Percentiles rank a stretch among this genome's conserved stretches.
Evolutionary conservation across 2,888 invertebrate species (phyloP).

Genomic region (Epinotia nisella): DNA sequence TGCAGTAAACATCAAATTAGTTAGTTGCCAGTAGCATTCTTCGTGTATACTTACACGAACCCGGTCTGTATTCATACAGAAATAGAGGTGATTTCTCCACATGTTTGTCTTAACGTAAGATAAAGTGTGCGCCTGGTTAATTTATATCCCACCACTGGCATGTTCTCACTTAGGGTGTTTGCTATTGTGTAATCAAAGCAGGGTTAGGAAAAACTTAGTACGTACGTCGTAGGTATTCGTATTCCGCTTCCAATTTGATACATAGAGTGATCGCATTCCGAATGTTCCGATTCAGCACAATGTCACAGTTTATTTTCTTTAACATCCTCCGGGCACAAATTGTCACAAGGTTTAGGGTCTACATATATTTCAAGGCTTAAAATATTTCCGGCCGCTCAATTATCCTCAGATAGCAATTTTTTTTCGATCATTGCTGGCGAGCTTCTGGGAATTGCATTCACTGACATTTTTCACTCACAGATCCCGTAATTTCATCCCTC

Average conservation of each 20-base stretch:
- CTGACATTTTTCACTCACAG: constrained; percentile 63
- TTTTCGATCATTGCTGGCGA: not conserved
- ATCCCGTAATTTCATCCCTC: constrained; percentile 81
- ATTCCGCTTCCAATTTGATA: not conserved
- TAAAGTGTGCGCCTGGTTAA: not conserved
- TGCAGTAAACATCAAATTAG: not conserved
- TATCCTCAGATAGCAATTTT: too few species aligned
- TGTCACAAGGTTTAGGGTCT: too few species aligned
- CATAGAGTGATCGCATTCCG: not conserved
- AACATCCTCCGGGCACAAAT: too few species aligned
- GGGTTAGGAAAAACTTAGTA: too few species aligned
- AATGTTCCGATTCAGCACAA: too few species aligned
- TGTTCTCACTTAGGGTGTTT: not conserved
- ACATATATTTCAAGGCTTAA: too few species aligned
- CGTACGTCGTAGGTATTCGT: too few species aligned
- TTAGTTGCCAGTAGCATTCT: not conserved
- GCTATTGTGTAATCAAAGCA: not conserved
- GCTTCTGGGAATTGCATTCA: too few species aligned
- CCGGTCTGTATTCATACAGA: not conserved
- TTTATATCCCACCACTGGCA: not conserved
- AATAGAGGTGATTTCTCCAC: not conserved
- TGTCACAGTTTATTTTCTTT: too few species aligned
- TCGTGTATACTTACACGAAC: not conserved
- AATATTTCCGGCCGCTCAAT: too few species aligned
- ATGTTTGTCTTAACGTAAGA: not conserved